These are phyloP conservation scores for Ctena decussata DNA, from an alignment of 2,888 invertebrate genomes.

Conservation along the genomic window DNA sequence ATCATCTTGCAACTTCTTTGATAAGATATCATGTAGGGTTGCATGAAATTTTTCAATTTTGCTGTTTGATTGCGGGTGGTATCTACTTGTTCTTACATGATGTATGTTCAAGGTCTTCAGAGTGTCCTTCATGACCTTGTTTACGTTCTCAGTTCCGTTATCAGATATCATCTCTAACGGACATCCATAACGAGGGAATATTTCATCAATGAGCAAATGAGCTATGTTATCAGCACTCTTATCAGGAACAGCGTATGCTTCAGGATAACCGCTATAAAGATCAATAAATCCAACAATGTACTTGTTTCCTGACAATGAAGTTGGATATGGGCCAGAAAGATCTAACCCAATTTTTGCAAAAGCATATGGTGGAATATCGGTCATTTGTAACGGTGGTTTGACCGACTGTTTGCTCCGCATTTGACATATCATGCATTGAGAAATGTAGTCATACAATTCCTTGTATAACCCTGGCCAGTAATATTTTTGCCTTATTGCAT, in stretches of 20 bases:
- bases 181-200: no score
- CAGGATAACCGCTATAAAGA: background rate
- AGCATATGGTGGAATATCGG: background rate
- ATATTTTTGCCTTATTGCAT: no score
- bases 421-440: no score
- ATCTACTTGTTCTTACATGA: no score
- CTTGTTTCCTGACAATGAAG: background rate
- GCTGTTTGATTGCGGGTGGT: no score
- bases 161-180: no score
- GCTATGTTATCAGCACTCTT: background rate
- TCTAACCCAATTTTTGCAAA: background rate
- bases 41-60: background rate
- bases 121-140: background rate
- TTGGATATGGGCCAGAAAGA: background rate
- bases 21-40: no score
- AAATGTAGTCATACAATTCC: background rate
- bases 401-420: no score
- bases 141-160: background rate
- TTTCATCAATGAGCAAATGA: no score
- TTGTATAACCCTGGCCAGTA: no score
- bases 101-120: background rate
- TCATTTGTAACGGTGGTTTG: background rate
- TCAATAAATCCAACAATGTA: background rate
- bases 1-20: background rate
- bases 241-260: background rate